Conservation (phyloP, 2,888 invertebrate genomes). For the Caenorhabditis sp. region DNA sequence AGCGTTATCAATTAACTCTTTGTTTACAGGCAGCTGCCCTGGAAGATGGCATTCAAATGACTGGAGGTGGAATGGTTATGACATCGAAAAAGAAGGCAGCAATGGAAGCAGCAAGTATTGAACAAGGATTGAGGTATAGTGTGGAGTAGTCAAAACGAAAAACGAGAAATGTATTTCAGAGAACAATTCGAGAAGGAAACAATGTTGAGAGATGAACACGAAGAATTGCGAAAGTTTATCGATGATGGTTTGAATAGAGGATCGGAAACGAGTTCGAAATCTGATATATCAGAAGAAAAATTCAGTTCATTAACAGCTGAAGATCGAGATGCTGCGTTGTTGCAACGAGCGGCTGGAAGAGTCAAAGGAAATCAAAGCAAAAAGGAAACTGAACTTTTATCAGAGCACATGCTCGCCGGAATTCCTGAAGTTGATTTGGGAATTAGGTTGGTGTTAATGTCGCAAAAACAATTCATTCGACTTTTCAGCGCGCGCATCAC, state of each 20-base stretch:
- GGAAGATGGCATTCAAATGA: slow-evolving; percentile 49
- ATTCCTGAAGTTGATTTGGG: slow-evolving; percentile 99
- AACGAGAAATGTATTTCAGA: slow-evolving; percentile 22
- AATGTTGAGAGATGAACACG: slow-evolving; percentile 67
- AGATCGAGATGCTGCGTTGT: slow-evolving; percentile 21
- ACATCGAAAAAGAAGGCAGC: slow-evolving; percentile 58
- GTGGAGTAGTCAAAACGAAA: background rate
- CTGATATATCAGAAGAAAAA: slow-evolving; percentile 1
- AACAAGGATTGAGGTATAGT: slow-evolving; percentile 55
- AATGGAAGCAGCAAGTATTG: slow-evolving; percentile 64
- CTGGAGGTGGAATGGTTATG: slow-evolving; percentile 62
- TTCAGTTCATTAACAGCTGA: slow-evolving; percentile 33
- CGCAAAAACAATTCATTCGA: too few species aligned
- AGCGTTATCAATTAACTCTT: background rate
- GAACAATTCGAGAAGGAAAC: slow-evolving; percentile 69
- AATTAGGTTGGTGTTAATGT: slow-evolving; percentile 80
- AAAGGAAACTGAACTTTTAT: slow-evolving; percentile 95
- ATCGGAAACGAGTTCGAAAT: slow-evolving; percentile 2
- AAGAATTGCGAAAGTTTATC: slow-evolving; percentile 65
- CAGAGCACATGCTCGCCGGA: slow-evolving; percentile 98
- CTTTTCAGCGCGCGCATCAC: slow-evolving; percentile 85
- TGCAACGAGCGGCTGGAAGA: slow-evolving; percentile 32
- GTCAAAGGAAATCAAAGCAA: slow-evolving; percentile 78
- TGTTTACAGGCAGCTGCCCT: slow-evolving; percentile 38
- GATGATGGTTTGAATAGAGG: slow-evolving; percentile 45